Percentiles rank a stretch among this genome's conserved stretches.
Conservation (phyloP, 2,113 vertebrate genomes). For the Rhinogobius similis region DNA sequence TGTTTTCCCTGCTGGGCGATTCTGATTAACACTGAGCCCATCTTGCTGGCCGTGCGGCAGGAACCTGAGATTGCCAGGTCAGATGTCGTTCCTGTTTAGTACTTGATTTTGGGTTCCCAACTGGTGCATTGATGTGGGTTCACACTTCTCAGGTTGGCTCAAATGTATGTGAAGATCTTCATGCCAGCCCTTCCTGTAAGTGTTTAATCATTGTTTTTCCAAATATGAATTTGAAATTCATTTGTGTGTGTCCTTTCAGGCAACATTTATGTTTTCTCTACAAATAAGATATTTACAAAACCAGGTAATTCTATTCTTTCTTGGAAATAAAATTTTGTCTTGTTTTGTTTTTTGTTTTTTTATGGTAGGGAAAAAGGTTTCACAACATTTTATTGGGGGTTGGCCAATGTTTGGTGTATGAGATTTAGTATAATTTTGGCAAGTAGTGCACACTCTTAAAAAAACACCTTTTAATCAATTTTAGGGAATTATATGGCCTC, state of each 20-base stretch:
- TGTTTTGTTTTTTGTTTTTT: no score
- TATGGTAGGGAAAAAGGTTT: neutral
- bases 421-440: neutral
- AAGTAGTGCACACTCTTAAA: neutral
- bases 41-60: slow-evolving; percentile 84
- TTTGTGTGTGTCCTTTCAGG: slow-evolving; percentile 68
- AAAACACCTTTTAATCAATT: slow-evolving; percentile 24
- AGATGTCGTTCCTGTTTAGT: slow-evolving; percentile 20
- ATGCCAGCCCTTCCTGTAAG: slow-evolving; percentile 93
- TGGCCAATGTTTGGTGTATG: neutral
- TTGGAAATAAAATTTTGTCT: neutral
- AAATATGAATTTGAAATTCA: neutral
- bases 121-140: neutral
- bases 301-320: slow-evolving; percentile 78
- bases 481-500: slow-evolving; percentile 88
- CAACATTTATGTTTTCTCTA: slow-evolving; percentile 83
- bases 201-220: slow-evolving; percentile 21
- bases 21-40: slow-evolving; percentile 86
- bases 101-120: neutral
- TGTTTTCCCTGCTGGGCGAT: slow-evolving; percentile 94
- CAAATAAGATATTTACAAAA: slow-evolving; percentile 85
- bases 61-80: slow-evolving; percentile 86
- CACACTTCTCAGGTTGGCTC: slow-evolving; percentile 80
- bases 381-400: neutral
- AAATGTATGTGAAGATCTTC: slow-evolving; percentile 89